Conservation (phyloP, 1,140 invertebrate species). For the Psix sp. region DNA sequence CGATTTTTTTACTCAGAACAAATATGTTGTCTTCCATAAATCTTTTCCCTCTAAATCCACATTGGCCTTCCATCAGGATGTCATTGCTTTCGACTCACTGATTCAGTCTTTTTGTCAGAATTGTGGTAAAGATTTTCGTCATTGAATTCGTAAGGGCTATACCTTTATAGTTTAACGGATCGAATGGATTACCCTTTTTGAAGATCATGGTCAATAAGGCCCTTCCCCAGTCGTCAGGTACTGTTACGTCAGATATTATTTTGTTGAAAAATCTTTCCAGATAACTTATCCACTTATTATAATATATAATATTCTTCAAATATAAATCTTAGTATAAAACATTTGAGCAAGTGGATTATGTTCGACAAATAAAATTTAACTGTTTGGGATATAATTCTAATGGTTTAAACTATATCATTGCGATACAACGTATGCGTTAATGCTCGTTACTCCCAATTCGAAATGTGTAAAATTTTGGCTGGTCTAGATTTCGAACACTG, state of each 20-base stretch:
- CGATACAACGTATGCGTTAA: too few species aligned
- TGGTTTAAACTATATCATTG: too few species aligned
- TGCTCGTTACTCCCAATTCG: too few species aligned
- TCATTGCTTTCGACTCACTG: conserved; percentile 2
- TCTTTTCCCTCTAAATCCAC: conserved; percentile 3
- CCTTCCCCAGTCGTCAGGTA: background rate
- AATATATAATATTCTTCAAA: background rate
- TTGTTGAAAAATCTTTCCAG: background rate
- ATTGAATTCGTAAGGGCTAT: conserved; percentile 5
- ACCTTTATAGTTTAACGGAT: conserved; percentile 17
- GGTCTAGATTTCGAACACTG: too few species aligned
- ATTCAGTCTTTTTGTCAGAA: conserved; percentile 1
- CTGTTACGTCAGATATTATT: background rate
- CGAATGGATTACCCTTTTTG: conserved; percentile 7
- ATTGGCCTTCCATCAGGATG: conserved; percentile 13
- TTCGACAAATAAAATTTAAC: too few species aligned
- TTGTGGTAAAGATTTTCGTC: conserved; percentile 8
- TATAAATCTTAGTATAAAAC: background rate
- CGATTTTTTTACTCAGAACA: conserved; percentile 6
- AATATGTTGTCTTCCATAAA: conserved; percentile 21
- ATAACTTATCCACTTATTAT: background rate
- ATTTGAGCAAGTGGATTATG: background rate
- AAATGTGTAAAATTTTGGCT: too few species aligned
- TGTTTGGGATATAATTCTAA: too few species aligned
- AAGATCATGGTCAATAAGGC: background rate